Conservation (phyloP, 1,140 invertebrate species). For the Acromyrmex heyeri region DNA sequence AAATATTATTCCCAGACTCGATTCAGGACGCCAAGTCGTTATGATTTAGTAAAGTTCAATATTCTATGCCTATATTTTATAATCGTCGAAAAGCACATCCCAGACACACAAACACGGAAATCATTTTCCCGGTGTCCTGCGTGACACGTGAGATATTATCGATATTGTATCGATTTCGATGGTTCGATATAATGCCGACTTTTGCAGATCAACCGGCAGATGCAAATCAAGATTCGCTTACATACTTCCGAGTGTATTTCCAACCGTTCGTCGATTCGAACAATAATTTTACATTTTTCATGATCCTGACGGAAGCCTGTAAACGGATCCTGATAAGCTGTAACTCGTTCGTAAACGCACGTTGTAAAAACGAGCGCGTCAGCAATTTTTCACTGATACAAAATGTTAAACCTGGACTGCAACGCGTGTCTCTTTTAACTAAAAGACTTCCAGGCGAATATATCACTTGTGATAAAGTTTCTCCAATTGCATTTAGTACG, state of each 20-base stretch:
- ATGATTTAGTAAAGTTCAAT: conserved; percentile 1
- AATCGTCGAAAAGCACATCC: neutral
- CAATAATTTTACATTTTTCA: conserved; percentile 8
- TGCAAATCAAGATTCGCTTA: neutral
- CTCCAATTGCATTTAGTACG: neutral
- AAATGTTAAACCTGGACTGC: neutral
- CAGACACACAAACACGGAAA: neutral
- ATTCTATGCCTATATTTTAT: neutral
- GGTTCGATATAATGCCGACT: neutral
- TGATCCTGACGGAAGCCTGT: neutral
- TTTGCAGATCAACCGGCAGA: neutral
- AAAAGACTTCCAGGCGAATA: neutral
- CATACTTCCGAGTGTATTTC: neutral
- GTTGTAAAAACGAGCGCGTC: neutral
- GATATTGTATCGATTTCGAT: neutral
- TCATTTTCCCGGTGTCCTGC: neutral
- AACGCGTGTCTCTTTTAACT: neutral
- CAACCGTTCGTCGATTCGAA: neutral
- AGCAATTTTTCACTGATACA: neutral
- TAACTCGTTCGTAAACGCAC: neutral
- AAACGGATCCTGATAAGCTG: neutral
- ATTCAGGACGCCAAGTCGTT: conserved; percentile 10
- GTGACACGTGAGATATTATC: conserved; percentile 10
- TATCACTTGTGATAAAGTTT: conserved; percentile 42
- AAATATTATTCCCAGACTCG: conserved; percentile 27